Conservation (phyloP, 2,888 invertebrate species). For the Scaptodrosophila latifasciaeformis region DNA sequence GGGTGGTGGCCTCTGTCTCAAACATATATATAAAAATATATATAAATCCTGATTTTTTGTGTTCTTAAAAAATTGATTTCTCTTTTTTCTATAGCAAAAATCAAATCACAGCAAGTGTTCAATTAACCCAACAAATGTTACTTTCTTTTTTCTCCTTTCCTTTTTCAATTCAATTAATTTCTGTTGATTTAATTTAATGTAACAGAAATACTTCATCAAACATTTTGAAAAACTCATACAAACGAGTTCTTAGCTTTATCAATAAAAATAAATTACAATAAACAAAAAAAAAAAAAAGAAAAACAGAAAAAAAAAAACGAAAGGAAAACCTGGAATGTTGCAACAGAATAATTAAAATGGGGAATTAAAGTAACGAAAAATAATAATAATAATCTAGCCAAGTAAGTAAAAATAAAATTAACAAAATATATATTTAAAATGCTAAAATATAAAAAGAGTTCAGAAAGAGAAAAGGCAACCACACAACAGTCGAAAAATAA, state of each 20-base stretch:
- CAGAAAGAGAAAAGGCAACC: slow-evolving; percentile 34
- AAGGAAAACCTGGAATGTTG: no score
- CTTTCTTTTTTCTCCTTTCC: background rate
- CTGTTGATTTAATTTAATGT: slow-evolving; percentile 18
- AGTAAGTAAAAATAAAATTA: slow-evolving; percentile 46
- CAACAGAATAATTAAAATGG: slow-evolving; percentile 25
- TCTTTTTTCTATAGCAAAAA: slow-evolving; percentile 27
- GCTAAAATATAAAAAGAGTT: slow-evolving; percentile 21
- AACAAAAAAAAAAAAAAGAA: slow-evolving; percentile 7
- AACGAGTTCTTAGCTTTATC: slow-evolving; percentile 29
- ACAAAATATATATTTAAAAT: slow-evolving; percentile 39
- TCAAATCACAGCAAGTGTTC: slow-evolving; percentile 59
- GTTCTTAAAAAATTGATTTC: slow-evolving; percentile 1
- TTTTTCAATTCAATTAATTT: slow-evolving; percentile 21
- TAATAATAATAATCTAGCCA: slow-evolving; percentile 25
- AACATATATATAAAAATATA: no score
- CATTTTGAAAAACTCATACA: slow-evolving; percentile 1
- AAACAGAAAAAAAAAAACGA: slow-evolving; percentile 1
- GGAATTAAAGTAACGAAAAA: slow-evolving; percentile 22
- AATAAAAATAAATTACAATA: slow-evolving; percentile 11
- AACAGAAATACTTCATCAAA: background rate
- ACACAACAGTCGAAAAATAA: background rate
- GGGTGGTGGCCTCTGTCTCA: no score
- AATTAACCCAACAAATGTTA: slow-evolving; percentile 35
- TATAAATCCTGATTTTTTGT: no score